A percentile compares a stretch with the other conserved stretches of the same genome.
Conservation (phyloP, 2,888 invertebrate species). For the Lucinisca nassula region DNA sequence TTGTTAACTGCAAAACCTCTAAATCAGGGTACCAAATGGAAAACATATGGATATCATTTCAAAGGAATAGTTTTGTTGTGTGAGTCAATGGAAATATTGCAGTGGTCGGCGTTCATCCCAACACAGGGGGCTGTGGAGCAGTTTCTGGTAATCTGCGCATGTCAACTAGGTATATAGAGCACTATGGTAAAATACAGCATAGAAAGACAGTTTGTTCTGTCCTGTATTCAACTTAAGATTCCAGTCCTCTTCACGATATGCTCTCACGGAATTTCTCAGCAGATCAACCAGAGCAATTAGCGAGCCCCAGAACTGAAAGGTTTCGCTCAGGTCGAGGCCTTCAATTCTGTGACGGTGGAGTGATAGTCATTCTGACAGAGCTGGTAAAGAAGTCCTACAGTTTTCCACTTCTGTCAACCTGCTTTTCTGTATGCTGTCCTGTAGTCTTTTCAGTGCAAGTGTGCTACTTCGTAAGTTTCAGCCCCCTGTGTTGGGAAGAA, state of each 20-base stretch:
- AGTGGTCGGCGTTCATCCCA: not conserved
- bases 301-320: not conserved
- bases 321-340: not conserved
- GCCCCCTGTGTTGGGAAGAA: not conserved
- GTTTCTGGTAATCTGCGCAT: not conserved
- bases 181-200: not conserved
- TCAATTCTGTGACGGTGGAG: not conserved
- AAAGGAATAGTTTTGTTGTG: no score
- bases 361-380: not conserved
- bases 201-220: not conserved
- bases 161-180: not conserved
- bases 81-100: not conserved
- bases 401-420: not conserved
- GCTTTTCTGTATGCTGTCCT: not conserved
- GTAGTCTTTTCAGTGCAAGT: not conserved
- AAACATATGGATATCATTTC: no score
- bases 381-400: not conserved
- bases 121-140: not conserved
- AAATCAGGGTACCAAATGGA: no score
- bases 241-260: not conserved
- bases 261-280: not conserved
- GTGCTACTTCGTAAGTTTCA: not conserved
- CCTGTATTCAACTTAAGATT: not conserved
- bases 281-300: not conserved
- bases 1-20: no score